Evolutionary conservation across 2,113 vertebrate species (phyloP), one percentile per base, ranked within the genome.

Genomic region (Bombycilla garrulus): DNA sequence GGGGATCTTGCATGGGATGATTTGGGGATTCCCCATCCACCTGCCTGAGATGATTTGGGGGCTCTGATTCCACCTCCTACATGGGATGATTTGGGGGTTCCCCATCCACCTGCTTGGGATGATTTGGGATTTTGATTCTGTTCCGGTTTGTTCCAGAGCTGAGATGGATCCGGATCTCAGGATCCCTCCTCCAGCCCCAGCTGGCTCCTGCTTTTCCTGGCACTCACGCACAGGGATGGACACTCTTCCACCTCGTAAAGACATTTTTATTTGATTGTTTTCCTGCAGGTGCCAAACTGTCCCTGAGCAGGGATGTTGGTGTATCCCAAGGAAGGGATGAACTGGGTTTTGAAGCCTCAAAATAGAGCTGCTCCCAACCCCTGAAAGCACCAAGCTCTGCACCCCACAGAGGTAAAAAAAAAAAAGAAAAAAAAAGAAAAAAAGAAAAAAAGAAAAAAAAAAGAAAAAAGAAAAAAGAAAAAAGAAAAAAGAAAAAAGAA

Each of bases 51-150:
- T 40, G 9, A 15, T 42, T 26, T 72, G 22, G 50, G 28, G 1
- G 2, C 5, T 70, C 26, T 12, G 12, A 4, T 1, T 14, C 16
- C 29, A 72, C 22, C 5, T 67, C 58, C 58, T 7, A 4, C 0
- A 1, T 18, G 38, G 31, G 35, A 33, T 0, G 3, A 28, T 13
- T 35, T 35, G 9, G 33, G 33, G 40, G 11, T 42, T n/a, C n/a
- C n/a, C n/a, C n/a, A n/a, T n/a, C n/a, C n/a, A n/a, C 14, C 24
- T 48, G 5, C 0, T 1, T 21, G 40, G 33, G 40, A 21, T 0
- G 25, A 11, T 69, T 50, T n/a, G n/a, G n/a, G n/a, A n/a, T n/a
- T n/a, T n/a, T n/a, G n/a, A n/a, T n/a, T 76, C 58, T 78, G 48
- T 86, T 86, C 87, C 16, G 10, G 54, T 58, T 92, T 91, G 74